phyloP scores from a whole-genome alignment of 2,888 invertebrate species.

The Drosophila multiciliata region DNA sequence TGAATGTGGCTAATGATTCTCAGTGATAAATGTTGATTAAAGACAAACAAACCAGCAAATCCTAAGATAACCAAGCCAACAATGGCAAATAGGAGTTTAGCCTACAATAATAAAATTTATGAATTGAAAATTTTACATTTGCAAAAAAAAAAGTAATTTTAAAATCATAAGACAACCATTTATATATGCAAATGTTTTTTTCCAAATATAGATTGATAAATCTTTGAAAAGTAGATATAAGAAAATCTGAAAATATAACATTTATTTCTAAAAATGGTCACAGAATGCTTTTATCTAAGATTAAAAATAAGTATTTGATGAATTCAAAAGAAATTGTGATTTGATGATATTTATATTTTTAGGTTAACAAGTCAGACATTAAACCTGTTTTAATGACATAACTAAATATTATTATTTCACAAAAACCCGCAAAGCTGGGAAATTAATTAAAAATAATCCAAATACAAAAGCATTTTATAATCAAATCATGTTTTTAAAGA shows the following conservation, averaged over 20 bases:
- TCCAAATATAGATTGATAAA: neutral
- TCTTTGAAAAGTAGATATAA: neutral
- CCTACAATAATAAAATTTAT: neutral
- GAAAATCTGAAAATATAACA: neutral
- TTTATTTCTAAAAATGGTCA: neutral
- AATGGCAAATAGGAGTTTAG: neutral
- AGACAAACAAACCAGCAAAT: slow-evolving; percentile 31
- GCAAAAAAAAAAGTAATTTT: neutral
- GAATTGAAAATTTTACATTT: neutral
- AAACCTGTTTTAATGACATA: neutral
- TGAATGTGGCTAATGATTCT: slow-evolving; percentile 15
- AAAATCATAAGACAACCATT: neutral
- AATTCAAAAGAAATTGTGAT: neutral
- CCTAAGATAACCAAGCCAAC: slow-evolving; percentile 1
- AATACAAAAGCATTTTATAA: slow-evolving; percentile 31
- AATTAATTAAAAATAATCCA: slow-evolving; percentile 5
- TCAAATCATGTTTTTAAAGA: slow-evolving; percentile 53
- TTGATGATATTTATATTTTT: too few relatives aligned
- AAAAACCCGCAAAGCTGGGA: neutral
- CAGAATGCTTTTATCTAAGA: neutral
- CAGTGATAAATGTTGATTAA: slow-evolving; percentile 44
- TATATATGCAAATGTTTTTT: neutral
- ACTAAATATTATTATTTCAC: neutral
- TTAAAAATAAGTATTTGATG: neutral
- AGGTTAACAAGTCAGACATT: neutral